phyloP scores from a whole-genome alignment of 1,140 invertebrate genomes.

The Holotrichia oblita region DNA sequence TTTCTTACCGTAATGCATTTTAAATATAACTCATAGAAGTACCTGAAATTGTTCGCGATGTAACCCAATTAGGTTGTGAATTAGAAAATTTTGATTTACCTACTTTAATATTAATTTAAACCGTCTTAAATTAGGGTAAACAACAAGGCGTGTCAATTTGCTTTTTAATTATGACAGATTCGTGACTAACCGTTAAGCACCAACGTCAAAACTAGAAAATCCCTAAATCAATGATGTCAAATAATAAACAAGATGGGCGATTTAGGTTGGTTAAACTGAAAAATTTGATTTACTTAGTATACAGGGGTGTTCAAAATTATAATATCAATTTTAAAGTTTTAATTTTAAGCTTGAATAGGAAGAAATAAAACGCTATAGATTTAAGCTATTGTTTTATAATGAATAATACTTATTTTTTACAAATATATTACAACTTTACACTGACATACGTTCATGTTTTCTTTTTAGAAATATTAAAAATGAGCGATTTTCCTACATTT shows the following conservation, averaged over 20 bases:
- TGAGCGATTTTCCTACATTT: background rate
- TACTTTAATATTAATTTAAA: too few species aligned
- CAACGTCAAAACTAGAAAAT: background rate
- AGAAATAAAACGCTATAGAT: conserved; percentile 3
- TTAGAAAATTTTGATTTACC: too few species aligned
- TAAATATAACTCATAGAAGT: background rate
- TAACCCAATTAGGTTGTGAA: too few species aligned
- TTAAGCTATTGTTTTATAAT: conserved; percentile 47
- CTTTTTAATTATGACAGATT: too few species aligned
- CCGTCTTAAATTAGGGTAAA: background rate
- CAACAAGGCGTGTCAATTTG: conserved; percentile 18
- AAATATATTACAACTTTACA: conserved; percentile 51
- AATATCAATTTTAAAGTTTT: background rate
- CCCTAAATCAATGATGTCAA: background rate
- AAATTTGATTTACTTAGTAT: background rate
- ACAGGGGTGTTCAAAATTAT: background rate
- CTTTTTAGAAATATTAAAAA: conserved; percentile 12
- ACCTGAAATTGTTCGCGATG: background rate
- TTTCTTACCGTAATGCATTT: conserved; percentile 57
- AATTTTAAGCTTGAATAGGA: background rate
- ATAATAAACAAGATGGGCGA: background rate
- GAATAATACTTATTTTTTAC: conserved; percentile 48
- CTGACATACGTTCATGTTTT: conserved; percentile 41
- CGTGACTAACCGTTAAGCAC: background rate
- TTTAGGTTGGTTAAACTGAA: background rate